Evolutionary conservation across 1,140 invertebrate genomes (phyloP), one percentile per base, ranked within the genome.

Genomic region (Eubasilissa regina): DNA sequence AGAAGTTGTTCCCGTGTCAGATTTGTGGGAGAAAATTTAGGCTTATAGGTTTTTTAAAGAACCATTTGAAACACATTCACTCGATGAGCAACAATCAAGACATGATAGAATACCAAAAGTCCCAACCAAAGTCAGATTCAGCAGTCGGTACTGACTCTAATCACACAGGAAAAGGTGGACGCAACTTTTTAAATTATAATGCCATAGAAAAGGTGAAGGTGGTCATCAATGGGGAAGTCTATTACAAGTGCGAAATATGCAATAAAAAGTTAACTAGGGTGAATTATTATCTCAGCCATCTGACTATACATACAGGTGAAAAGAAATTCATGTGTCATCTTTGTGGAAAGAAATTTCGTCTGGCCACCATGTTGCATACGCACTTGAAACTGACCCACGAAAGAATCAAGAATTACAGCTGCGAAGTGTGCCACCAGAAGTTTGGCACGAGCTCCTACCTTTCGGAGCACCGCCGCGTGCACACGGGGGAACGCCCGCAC

Each of bases 311-410:
- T 85, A 93, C 93, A 1, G 93, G 93, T 12, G 93, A 95, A 84
- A 91, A 93, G 76, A 93, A 93, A 1, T 95, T 91, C 84, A 91
- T 92, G 35, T 96, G 95, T 83, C 91, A 92, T 78, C 85, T 94
- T 0, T 95, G 94, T 84, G 93, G 93, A 0, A 95, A 94, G 84
- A 91, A 92, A 75, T 96, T 95, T 85, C 87, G 92, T 17, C 90
- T 93, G 13, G 90, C 90, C 3, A 89, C 91, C 84, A 92, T 92
- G 7, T 84, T 93, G 15, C 88, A 89, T 6, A 86, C 92, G 13
- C 93, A 94, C 84, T 66, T 93, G 17, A 88, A 90, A 13, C 91
- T 93, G 72, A 92, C 93, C 0, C 93, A 94, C 83, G 90, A 92
- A 47, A 87, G 90, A 0, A 89, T 92, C 0, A 91, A 91, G 79